Percentiles rank a stretch among this genome's conserved stretches.
phyloP scores from a whole-genome alignment of 2,113 vertebrate genomes.

The Limnothrissa miodon region DNA sequence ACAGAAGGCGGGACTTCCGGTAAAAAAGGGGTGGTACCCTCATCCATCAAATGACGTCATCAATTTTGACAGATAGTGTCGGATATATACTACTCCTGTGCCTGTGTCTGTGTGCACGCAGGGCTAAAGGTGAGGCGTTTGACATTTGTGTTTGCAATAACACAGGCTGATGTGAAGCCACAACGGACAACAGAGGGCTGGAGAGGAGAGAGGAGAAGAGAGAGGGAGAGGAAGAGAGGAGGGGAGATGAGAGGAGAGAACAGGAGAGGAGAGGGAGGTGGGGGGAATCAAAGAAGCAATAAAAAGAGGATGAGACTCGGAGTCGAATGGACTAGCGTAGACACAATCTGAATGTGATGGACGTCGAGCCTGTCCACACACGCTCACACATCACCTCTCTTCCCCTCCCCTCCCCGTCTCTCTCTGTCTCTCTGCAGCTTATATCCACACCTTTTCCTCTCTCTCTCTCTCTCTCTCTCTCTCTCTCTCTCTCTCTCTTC shows the following conservation, averaged over 20 bases:
- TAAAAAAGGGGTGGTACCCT: no score
- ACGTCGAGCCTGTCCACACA: not conserved
- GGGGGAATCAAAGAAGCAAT: not conserved
- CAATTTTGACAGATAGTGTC: no score
- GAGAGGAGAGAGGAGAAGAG: not conserved
- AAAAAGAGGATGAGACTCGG: not conserved
- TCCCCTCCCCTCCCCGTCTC: not conserved
- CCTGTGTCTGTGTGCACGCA: not conserved
- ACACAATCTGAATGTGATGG: not conserved
- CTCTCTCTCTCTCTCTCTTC: not conserved
- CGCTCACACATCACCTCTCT: not conserved
- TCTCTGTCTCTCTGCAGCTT: not conserved
- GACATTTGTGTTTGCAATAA: slow-evolving; percentile 16
- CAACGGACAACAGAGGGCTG: not conserved
- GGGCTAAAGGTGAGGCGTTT: not conserved
- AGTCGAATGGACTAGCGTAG: not conserved
- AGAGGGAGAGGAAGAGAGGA: not conserved
- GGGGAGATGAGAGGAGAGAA: not conserved
- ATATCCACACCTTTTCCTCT: not conserved
- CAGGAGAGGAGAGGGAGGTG: not conserved
- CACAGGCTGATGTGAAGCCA: not conserved
- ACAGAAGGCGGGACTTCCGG: no score
- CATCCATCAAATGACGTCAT: no score
- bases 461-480: not conserved
- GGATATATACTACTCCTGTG: no score